These are phyloP conservation scores for Eupithecia subumbrata DNA, from an alignment of 2,888 invertebrate species.

Conservation along the genomic window DNA sequence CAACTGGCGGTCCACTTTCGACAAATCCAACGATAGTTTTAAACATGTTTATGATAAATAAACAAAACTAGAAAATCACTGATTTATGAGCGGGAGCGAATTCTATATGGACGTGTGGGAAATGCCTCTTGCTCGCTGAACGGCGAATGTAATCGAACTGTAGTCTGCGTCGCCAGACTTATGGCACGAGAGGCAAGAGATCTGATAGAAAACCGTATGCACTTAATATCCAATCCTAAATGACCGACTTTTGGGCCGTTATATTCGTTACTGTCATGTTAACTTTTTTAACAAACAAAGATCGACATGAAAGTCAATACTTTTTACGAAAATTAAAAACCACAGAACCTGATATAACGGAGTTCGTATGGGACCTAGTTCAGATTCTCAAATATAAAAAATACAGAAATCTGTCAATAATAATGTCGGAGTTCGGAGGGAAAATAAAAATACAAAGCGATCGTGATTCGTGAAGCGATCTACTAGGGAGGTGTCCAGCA, in stretches of 20 bases:
- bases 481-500: not conserved
- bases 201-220: not conserved
- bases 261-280: not conserved
- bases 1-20: not conserved
- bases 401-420: not conserved
- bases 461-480: not conserved
- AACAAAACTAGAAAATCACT: not conserved
- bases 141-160: not conserved
- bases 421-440: not conserved
- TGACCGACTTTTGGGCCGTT: not conserved
- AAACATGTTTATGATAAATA: too few relatives aligned
- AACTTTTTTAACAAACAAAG: not conserved
- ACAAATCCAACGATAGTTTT: not conserved
- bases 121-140: not conserved
- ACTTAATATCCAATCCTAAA: not conserved
- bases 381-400: not conserved
- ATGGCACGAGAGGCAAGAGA: not conserved
- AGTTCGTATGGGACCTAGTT: not conserved
- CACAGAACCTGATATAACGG: not conserved
- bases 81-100: conserved; percentile 6
- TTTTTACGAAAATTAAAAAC: not conserved
- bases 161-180: not conserved
- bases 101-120: not conserved
- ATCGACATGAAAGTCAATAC: not conserved
- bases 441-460: not conserved